These are phyloP conservation scores for Glossophaga mutica DNA, from an alignment of 2,797 vertebrate genomes.

Conservation along the genomic window DNA sequence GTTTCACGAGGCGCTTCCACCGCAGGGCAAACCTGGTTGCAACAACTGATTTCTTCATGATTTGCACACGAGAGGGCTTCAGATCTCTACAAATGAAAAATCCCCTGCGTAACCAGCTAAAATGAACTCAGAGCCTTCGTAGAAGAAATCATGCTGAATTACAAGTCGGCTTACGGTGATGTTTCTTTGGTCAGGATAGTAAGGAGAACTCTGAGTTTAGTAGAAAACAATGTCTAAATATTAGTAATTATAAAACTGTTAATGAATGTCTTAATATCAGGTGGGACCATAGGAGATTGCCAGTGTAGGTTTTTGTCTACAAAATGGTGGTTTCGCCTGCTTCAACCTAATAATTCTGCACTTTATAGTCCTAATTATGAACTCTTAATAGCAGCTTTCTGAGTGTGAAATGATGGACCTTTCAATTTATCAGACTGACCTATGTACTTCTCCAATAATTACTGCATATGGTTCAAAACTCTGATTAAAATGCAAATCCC, in stretches of 20 bases:
- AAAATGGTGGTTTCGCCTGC: background rate
- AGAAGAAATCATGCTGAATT: background rate
- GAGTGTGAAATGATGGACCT: background rate
- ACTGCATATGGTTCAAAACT: background rate
- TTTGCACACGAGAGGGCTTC: background rate
- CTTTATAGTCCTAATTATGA: background rate
- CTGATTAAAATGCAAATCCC: background rate
- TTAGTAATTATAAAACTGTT: background rate
- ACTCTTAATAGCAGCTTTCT: background rate
- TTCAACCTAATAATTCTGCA: background rate
- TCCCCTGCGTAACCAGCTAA: background rate
- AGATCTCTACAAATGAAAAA: background rate
- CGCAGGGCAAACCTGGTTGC: background rate
- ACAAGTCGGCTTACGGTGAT: background rate
- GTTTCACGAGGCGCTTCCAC: background rate
- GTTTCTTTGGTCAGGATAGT: background rate
- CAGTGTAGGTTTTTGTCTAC: background rate
- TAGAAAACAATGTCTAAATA: background rate
- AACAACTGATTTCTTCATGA: background rate
- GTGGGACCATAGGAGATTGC: background rate
- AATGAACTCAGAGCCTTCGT: background rate
- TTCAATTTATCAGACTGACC: background rate
- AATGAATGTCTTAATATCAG: background rate
- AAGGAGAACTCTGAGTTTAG: conserved; percentile 8
- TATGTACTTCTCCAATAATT: background rate